phyloP scores from a whole-genome alignment of 2,113 vertebrate genomes.

The Calypte anna region DNA sequence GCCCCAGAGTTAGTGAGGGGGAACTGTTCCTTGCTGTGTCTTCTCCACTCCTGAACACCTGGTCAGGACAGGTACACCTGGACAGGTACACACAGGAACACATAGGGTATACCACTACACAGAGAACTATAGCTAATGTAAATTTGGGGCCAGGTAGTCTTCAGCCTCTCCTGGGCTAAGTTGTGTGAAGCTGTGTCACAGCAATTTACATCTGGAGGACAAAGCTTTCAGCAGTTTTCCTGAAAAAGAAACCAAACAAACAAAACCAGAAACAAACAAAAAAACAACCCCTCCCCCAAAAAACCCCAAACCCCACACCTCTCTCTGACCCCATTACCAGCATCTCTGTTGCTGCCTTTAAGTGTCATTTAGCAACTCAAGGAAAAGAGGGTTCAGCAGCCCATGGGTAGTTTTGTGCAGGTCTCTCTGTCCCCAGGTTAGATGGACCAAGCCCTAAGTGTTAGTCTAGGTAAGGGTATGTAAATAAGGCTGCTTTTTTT shows the following conservation, averaged over 20 bases:
- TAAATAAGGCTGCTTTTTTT: not conserved
- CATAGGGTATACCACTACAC: too few species aligned
- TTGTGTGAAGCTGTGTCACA: not conserved
- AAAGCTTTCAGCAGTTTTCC: not conserved
- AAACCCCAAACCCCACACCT: too few species aligned
- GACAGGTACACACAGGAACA: too few species aligned
- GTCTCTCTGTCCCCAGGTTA: not conserved
- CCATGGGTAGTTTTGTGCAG: not conserved
- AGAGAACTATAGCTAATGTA: fast-evolving
- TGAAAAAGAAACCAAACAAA: not conserved
- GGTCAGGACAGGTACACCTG: not conserved
- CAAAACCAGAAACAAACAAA: too few species aligned
- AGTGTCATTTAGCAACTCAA: not conserved
- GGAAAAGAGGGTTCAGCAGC: not conserved
- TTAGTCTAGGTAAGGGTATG: not conserved
- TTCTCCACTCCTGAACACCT: not conserved
- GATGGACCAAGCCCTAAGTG: not conserved
- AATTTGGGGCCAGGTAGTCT: not conserved
- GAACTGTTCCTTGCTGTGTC: not conserved
- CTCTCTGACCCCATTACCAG: not conserved
- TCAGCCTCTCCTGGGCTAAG: not conserved
- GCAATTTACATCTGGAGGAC: not conserved
- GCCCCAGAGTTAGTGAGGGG: not conserved
- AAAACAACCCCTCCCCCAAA: too few species aligned
- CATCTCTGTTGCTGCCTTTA: not conserved